A percentile compares a stretch with the other conserved stretches of the same genome.
Conservation (phyloP, 2,113 vertebrate species). For the Petrocephalus microphthalmus region DNA sequence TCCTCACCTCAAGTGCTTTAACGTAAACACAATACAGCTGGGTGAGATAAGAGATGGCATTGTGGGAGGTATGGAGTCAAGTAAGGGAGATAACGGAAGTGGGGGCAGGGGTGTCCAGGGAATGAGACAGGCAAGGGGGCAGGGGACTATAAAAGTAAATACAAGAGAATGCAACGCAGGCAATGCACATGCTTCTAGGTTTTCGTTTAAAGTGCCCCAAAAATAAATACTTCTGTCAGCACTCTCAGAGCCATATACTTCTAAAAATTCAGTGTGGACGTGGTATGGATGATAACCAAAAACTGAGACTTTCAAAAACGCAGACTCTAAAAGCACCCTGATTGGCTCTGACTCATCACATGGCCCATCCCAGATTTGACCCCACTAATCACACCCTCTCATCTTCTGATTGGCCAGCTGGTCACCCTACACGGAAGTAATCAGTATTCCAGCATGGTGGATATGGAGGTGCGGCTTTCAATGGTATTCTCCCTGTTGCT, state of each 20-base stretch:
- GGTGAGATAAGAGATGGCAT: constrained; percentile 10
- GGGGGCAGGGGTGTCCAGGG: background rate
- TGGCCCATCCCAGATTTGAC: background rate
- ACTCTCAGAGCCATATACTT: background rate
- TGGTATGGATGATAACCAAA: background rate
- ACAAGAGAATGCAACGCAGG: too few species aligned
- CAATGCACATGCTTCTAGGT: background rate
- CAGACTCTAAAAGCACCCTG: background rate
- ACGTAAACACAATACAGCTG: constrained; percentile 50
- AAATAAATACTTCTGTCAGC: background rate
- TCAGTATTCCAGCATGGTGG: background rate
- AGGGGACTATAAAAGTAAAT: background rate
- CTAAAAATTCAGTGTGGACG: background rate
- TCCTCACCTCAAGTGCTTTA: constrained; percentile 44
- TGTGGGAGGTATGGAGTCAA: background rate
- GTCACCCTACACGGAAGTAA: background rate
- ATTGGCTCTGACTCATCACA: background rate
- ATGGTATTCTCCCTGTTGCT: background rate
- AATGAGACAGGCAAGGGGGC: background rate
- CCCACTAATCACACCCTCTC: background rate
- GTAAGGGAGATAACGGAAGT: background rate
- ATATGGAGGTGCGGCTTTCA: background rate
- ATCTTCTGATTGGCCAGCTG: background rate
- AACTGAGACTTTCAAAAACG: background rate
- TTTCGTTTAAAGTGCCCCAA: too few species aligned